A percentile compares a stretch with the other conserved stretches of the same genome.
These are phyloP conservation scores for Coilia nasus DNA, from an alignment of 2,797 vertebrate genomes.

Conservation along the genomic window DNA sequence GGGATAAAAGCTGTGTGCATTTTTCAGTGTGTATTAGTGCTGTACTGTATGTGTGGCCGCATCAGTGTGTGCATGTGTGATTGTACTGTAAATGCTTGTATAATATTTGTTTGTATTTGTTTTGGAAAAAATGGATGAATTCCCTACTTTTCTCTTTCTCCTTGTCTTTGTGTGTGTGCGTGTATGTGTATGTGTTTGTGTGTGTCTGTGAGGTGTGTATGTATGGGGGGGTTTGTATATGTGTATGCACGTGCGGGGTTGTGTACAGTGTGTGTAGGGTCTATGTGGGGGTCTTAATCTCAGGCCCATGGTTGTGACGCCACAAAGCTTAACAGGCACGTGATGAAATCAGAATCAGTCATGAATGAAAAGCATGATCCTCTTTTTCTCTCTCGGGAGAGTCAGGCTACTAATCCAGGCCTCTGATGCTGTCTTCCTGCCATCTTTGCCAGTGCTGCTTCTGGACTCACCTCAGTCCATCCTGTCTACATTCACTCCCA, in stretches of 20 bases:
- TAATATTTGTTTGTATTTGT: too few relatives aligned
- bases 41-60: too few relatives aligned
- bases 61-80: too few relatives aligned
- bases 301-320: conserved; percentile 58
- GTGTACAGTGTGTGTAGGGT: background rate
- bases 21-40: too few relatives aligned
- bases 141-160: too few relatives aligned
- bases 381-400: background rate
- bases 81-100: too few relatives aligned
- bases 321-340: conserved; percentile 58
- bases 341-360: conserved; percentile 47
- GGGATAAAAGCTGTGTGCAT: too few relatives aligned
- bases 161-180: background rate
- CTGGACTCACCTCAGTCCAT: background rate
- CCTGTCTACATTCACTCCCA: background rate
- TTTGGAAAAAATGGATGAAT: too few relatives aligned
- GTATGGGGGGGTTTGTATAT: background rate
- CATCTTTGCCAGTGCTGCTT: background rate
- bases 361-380: conserved; percentile 41
- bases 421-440: background rate
- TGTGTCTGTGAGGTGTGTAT: background rate
- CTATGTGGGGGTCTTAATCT: conserved; percentile 57
- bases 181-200: background rate
- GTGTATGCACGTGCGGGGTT: background rate
- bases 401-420: background rate